Conservation (phyloP, 2,113 vertebrate species). For the Telmatochromis brichardi region DNA sequence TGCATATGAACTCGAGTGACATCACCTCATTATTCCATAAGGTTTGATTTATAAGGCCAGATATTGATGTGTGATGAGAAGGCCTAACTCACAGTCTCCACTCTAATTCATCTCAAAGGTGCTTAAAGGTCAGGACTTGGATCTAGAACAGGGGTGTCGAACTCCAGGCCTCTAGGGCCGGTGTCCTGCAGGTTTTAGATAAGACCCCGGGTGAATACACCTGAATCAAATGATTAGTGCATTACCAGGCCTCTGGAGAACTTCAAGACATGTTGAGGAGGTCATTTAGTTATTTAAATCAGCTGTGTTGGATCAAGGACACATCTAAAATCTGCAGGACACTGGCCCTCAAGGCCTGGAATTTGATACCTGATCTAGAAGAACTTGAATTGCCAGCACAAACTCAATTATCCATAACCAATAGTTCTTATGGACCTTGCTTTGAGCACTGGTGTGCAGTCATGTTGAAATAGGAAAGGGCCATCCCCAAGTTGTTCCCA, state of each 20-base stretch:
- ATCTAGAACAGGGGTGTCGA: neutral
- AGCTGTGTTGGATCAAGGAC: neutral
- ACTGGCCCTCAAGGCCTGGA: neutral
- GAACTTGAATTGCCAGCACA: neutral
- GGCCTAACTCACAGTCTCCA: neutral
- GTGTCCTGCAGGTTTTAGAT: neutral
- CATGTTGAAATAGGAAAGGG: neutral
- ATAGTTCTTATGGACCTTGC: neutral
- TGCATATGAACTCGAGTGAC: neutral
- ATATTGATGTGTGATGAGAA: neutral
- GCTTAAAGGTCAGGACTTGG: neutral
- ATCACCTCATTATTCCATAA: neutral
- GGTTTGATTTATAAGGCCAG: neutral
- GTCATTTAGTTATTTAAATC: neutral
- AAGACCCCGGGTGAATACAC: neutral
- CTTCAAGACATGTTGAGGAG: neutral
- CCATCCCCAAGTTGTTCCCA: neutral
- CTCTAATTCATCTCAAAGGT: neutral
- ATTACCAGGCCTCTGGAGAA: neutral
- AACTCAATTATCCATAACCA: neutral
- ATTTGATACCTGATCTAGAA: neutral
- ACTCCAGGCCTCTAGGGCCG: neutral
- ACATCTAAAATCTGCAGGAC: neutral
- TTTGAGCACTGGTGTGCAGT: neutral
- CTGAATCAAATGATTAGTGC: neutral